Percentiles rank a stretch among this genome's conserved stretches.
These are phyloP conservation scores for Microctonus aethiopoides DNA, from an alignment of 2,888 invertebrate species.

Conservation along the genomic window DNA sequence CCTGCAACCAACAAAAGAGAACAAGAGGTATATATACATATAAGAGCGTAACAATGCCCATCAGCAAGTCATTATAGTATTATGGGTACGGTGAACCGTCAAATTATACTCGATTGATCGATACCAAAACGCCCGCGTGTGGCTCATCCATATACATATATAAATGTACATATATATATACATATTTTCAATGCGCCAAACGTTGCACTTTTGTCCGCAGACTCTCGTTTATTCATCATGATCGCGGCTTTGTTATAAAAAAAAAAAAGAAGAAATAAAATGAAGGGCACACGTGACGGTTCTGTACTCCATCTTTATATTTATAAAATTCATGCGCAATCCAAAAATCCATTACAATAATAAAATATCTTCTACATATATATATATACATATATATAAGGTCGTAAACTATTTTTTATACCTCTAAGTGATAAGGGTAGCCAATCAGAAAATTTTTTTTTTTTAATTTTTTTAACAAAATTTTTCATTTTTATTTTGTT, in stretches of 20 bases:
- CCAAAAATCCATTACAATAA: neutral
- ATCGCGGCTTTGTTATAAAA: constrained; percentile 36
- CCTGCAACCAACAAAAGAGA: constrained; percentile 40
- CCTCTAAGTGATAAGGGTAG: no score
- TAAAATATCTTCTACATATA: no score
- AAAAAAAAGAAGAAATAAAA: constrained; percentile 45
- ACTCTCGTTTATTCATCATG: constrained; percentile 19
- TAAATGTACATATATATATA: neutral
- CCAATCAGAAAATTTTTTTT: no score
- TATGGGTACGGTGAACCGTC: constrained; percentile 49
- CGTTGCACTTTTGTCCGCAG: neutral
- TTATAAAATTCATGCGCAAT: neutral
- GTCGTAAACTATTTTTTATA: no score
- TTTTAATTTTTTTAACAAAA: no score
- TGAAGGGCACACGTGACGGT: constrained; percentile 33
- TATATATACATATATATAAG: no score
- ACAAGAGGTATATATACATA: no score
- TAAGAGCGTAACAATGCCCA: constrained; percentile 51
- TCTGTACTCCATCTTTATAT: neutral
- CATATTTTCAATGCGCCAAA: neutral
- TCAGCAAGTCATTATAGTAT: constrained; percentile 51
- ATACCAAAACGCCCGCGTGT: constrained; percentile 38
- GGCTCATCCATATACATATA: neutral
- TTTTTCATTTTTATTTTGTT: no score
- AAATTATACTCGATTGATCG: constrained; percentile 51